A percentile compares a stretch with the other conserved stretches of the same genome.
Conservation (phyloP, 2,113 vertebrate species). For the Sander vitreus region DNA sequence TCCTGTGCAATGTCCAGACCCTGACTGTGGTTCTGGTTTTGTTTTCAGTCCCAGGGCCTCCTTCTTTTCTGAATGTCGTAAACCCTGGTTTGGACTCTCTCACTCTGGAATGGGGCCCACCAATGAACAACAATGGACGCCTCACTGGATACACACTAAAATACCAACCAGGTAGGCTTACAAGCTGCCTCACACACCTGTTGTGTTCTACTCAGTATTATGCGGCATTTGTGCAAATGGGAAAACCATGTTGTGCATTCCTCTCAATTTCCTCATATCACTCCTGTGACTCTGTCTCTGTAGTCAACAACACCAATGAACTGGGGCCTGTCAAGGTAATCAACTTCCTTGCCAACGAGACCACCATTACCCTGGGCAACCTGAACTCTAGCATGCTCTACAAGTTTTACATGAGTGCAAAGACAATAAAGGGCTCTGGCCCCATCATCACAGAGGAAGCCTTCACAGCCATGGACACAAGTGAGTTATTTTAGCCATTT, state of each 20-base stretch:
- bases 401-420: conserved; percentile 92
- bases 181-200: background rate
- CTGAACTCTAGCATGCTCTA: conserved; percentile 94
- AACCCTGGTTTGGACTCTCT: conserved; percentile 89
- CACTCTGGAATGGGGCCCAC: conserved; percentile 92
- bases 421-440: conserved; percentile 91
- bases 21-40: conserved; percentile 21
- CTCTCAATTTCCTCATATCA: background rate
- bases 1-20: background rate
- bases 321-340: conserved; percentile 88
- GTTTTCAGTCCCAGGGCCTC: conserved; percentile 89
- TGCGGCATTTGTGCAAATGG: background rate
- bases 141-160: conserved; percentile 91
- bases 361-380: conserved; percentile 87
- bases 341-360: conserved; percentile 90
- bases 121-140: conserved; percentile 89
- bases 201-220: background rate
- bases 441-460: conserved; percentile 89
- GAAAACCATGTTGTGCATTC: background rate
- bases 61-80: conserved; percentile 87
- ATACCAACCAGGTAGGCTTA: conserved; percentile 92
- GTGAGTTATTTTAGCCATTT: conserved; percentile 84
- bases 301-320: conserved; percentile 91
- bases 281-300: background rate
- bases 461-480: conserved; percentile 91